These are phyloP conservation scores for Gavialis gangeticus DNA, from an alignment of 2,113 vertebrate genomes.

Conservation along the genomic window DNA sequence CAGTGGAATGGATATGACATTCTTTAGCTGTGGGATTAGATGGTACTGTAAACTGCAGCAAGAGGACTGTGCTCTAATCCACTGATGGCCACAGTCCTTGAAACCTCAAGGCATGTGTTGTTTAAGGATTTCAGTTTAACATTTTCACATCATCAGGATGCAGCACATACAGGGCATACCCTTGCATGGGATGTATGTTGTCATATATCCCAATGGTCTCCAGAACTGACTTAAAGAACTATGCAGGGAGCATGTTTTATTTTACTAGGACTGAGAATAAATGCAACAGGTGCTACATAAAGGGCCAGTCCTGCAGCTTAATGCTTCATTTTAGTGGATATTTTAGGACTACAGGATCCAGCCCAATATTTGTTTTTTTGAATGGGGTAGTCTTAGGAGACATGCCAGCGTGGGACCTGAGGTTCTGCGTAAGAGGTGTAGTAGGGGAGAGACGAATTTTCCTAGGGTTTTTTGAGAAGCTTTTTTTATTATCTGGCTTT, in stretches of 20 bases:
- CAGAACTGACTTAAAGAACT: neutral
- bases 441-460: neutral
- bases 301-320: neutral
- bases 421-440: too few relatives aligned
- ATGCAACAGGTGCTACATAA: fast-evolving
- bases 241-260: neutral
- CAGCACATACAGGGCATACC: neutral
- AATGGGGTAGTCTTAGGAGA: neutral
- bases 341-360: neutral
- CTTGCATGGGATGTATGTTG: neutral
- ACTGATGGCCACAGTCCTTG: neutral
- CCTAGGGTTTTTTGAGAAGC: too few relatives aligned
- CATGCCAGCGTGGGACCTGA: neutral
- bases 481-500: neutral
- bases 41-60: neutral
- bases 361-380: neutral
- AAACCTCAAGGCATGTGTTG: fast-evolving
- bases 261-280: neutral
- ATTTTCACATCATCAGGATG: neutral
- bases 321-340: neutral
- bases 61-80: neutral
- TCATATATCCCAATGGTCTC: neutral
- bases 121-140: neutral
- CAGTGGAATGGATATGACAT: fast-evolving
- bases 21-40: neutral